Evolutionary conservation across 1,140 invertebrate species (phyloP).

Genomic region (Acromyrmex charruanus): DNA sequence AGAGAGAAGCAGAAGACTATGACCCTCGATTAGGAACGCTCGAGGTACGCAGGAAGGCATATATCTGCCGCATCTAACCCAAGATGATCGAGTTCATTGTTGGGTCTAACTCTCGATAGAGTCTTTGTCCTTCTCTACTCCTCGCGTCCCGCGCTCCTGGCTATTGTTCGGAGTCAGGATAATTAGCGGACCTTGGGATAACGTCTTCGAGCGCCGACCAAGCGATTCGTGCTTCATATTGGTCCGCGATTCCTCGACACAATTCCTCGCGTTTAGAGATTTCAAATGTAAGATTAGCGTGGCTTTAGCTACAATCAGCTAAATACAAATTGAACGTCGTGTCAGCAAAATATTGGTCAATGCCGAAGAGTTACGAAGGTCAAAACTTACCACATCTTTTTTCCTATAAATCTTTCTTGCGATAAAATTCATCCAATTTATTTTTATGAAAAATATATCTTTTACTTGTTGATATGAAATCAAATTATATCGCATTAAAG

Average conservation of each 20-base stretch:
- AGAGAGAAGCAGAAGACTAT: conserved; percentile 8
- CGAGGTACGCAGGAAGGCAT: conserved; percentile 21
- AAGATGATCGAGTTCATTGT: conserved; percentile 74
- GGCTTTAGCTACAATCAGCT: neutral
- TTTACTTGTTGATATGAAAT: neutral
- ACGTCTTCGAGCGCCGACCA: conserved; percentile 63
- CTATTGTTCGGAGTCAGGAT: conserved; percentile 70
- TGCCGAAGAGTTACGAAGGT: conserved; percentile 15
- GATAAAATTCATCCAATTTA: neutral
- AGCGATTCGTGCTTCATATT: conserved; percentile 55
- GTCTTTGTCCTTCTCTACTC: conserved; percentile 67
- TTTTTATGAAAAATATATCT: neutral
- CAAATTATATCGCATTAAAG: neutral
- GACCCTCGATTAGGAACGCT: conserved; percentile 33
- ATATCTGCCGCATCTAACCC: conserved; percentile 63
- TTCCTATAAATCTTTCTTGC: neutral
- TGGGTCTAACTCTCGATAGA: conserved; percentile 68
- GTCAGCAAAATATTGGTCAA: conserved; percentile 45
- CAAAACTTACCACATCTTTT: neutral
- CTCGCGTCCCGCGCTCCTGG: conserved; percentile 21
- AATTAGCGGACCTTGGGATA: conserved; percentile 74
- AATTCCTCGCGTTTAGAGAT: conserved; percentile 22
- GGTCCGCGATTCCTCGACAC: conserved; percentile 51
- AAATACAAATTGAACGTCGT: conserved; percentile 37
- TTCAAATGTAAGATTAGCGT: conserved; percentile 43